These are phyloP conservation scores for Lipotes vexillifer DNA, from an alignment of 2,113 vertebrate genomes.

Conservation along the genomic window DNA sequence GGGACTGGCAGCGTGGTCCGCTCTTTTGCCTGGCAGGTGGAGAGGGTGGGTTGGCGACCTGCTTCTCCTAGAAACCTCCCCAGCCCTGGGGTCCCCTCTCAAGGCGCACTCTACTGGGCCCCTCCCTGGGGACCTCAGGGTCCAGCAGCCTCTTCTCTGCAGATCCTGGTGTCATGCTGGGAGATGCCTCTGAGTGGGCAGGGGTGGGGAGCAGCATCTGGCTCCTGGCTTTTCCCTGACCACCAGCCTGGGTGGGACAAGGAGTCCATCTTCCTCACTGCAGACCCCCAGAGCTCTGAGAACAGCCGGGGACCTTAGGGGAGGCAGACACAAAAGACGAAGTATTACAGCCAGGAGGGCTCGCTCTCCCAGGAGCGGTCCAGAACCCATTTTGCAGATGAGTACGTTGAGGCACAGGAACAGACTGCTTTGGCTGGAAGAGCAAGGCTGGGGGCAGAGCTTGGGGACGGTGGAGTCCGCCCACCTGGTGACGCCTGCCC, in stretches of 20 bases:
- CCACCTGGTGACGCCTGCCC: rapidly evolving
- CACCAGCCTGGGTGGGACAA: rapidly evolving
- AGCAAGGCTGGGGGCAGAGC: too few species aligned
- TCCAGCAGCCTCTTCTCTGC: neutral
- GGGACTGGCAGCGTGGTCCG: rapidly evolving
- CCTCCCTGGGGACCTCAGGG: neutral
- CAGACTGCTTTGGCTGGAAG: neutral
- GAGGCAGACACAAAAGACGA: neutral
- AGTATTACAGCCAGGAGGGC: neutral
- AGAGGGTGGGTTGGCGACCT: neutral
- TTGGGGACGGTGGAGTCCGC: neutral
- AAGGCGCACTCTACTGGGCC: too few species aligned
- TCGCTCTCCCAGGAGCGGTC: rapidly evolving
- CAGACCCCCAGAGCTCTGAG: neutral
- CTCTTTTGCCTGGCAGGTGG: neutral
- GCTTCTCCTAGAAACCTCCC: neutral
- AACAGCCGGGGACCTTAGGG: neutral
- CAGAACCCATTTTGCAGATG: too few species aligned
- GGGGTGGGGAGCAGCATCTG: rapidly evolving
- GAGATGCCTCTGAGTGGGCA: neutral
- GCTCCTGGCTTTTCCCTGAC: neutral
- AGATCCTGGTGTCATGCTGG: neutral
- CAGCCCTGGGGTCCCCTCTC: too few species aligned
- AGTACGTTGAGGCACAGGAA: neutral
- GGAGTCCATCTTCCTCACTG: neutral